Base-by-base conservation (phyloP, 2,888 invertebrate genomes). In the Eupithecia inturbata region DNA sequence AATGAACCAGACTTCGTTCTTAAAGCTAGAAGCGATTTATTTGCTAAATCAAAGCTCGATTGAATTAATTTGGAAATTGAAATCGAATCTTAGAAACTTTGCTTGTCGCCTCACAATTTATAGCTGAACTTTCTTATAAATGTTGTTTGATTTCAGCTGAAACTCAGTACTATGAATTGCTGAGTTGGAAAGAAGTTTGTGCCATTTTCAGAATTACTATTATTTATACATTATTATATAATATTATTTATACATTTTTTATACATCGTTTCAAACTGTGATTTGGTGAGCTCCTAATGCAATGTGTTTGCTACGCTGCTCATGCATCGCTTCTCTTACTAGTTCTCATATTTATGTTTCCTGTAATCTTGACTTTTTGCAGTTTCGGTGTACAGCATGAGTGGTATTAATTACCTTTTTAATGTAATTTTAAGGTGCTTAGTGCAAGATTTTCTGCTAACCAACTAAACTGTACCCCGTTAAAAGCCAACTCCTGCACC, bases 11-110 rank as follows among this genome's bases (percentile, higher is more conserved):
- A 57, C 1, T 57, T 26, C 1, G 12, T 14, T 57, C 53, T 69
- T 45, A 70, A 71, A 66, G 68, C 49, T 22, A 64, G 31, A 72
- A 75, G 36, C 72, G 86, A 89, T 90, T 89, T 89, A 89, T 90
- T 90, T 89, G 83, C 86, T 84, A 88, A 89, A 90, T 90, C 89
- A 89, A 86, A 86, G 85, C 82, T 85, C 85, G 85, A 88, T 88
- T 86, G 82, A 84, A 87, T 89, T 89, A 89, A 89, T 89, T 89
- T 86, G 81, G 69, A 72, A 78, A 78, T 73, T 67, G 76, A 73
- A 71, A 75, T 74, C 76, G 80, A 79, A 86, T 87, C 86, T 87
- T 81, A 78, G 82, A 79, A 81, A 83, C 82, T 87, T 86, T 60
- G 75, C 57, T 72, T 67, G 72, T 75, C 75, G 72, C 68, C 72